phyloP scores from a whole-genome alignment of 2,888 invertebrate species.

The Trichopria drosophilae region DNA sequence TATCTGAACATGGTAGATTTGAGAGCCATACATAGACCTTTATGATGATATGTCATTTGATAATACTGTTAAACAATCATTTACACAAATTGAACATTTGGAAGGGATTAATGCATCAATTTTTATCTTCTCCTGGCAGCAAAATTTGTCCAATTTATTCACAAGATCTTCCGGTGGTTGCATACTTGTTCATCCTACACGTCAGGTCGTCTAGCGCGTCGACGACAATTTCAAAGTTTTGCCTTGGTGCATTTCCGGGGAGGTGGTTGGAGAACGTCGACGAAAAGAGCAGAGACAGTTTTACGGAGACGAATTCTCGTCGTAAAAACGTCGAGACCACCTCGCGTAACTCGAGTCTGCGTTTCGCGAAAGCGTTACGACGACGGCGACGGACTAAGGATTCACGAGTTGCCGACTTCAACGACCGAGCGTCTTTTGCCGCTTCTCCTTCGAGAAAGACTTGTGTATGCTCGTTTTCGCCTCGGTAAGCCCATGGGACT shows the following conservation, averaged over 20 bases:
- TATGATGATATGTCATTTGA: too few species aligned
- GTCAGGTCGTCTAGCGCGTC: too few species aligned
- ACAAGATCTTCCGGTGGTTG: too few species aligned
- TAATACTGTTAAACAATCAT: too few species aligned
- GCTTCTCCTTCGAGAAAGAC: conserved; percentile 6
- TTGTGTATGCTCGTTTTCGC: too few species aligned
- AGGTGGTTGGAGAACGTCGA: background rate
- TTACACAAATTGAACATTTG: too few species aligned
- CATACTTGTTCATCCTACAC: too few species aligned
- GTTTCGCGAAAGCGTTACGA: conserved; percentile 46
- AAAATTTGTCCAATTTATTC: too few species aligned
- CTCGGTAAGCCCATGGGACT: conserved; percentile 37
- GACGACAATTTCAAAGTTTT: background rate
- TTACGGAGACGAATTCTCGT: conserved; percentile 54
- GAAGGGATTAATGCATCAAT: too few species aligned
- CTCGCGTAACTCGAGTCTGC: conserved; percentile 44
- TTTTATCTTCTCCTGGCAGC: too few species aligned
- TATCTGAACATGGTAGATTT: too few species aligned
- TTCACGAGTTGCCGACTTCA: conserved; percentile 47
- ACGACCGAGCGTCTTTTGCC: conserved; percentile 34
- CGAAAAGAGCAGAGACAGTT: conserved; percentile 43
- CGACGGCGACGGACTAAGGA: conserved; percentile 40
- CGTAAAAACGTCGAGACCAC: conserved; percentile 52
- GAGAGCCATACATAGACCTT: too few species aligned
- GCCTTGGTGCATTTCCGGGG: background rate